Evolutionary conservation across 2,797 vertebrate species (phyloP).

Genomic region (Holocentrus rufus): DNA sequence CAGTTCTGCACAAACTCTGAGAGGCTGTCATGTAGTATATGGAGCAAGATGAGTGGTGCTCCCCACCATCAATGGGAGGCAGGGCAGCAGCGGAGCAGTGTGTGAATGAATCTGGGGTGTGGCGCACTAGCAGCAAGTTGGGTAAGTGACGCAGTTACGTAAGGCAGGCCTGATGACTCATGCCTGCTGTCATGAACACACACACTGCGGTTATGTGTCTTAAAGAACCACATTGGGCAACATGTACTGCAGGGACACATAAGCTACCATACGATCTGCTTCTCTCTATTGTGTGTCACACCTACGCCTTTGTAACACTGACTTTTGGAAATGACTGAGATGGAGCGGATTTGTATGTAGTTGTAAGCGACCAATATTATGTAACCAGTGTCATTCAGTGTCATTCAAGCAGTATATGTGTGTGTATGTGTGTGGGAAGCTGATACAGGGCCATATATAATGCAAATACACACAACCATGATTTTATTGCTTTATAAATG

Average conservation of each 20-base stretch:
- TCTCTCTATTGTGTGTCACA: slow-evolving; percentile 44
- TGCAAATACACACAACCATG: not conserved
- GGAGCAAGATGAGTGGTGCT: slow-evolving; percentile 43
- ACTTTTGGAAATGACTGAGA: slow-evolving; percentile 30
- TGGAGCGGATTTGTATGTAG: slow-evolving; percentile 38
- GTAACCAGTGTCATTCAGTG: slow-evolving; percentile 67
- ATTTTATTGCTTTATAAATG: slow-evolving; percentile 51
- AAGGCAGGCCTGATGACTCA: slow-evolving; percentile 79
- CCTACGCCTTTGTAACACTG: slow-evolving; percentile 29
- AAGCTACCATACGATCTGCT: slow-evolving; percentile 48
- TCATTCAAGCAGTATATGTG: slow-evolving; percentile 32
- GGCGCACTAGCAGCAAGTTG: slow-evolving; percentile 64
- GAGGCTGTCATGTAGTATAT: not conserved
- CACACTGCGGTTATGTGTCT: slow-evolving; percentile 66
- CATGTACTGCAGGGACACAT: slow-evolving; percentile 49
- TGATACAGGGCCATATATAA: not conserved
- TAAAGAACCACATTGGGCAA: slow-evolving; percentile 53
- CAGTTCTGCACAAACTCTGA: slow-evolving; percentile 23
- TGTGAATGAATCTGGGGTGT: slow-evolving; percentile 80
- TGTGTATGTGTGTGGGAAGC: slow-evolving; percentile 19
- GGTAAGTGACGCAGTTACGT: slow-evolving; percentile 73
- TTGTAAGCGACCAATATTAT: slow-evolving; percentile 39
- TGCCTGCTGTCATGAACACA: slow-evolving; percentile 72
- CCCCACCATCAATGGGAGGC: slow-evolving; percentile 71
- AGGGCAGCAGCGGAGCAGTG: slow-evolving; percentile 61